These are phyloP conservation scores for Siderastrea siderea DNA, from an alignment of 92 coral and sea anemone genomes.

Conservation along the genomic window DNA sequence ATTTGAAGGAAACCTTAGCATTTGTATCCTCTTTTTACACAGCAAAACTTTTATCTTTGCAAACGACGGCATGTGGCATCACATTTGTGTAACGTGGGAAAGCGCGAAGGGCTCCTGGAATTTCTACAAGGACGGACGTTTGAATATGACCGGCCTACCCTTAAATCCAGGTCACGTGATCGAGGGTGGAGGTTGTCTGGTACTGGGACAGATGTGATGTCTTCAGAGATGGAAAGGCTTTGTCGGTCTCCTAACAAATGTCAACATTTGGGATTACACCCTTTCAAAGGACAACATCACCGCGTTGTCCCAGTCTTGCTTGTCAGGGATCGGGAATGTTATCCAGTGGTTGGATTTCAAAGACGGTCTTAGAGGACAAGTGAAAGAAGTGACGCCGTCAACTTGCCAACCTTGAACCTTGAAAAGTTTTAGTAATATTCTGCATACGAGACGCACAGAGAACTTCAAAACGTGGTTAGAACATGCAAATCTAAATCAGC, in stretches of 20 bases:
- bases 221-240: background rate
- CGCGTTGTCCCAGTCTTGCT: background rate
- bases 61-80: constrained; percentile 5
- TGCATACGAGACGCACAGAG: no score
- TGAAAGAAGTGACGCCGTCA: background rate
- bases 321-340: background rate
- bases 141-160: background rate
- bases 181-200: background rate
- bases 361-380: background rate
- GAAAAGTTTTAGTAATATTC: no score
- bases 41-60: background rate
- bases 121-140: background rate
- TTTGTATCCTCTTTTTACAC: background rate
- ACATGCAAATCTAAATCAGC: no score
- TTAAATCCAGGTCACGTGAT: background rate
- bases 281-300: background rate
- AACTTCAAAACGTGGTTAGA: no score
- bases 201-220: background rate
- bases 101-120: background rate
- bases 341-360: constrained; percentile 4
- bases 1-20: no score
- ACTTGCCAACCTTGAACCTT: background rate
- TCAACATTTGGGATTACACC: constrained; percentile 1
- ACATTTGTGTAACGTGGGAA: background rate
- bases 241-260: background rate